Conservation (phyloP, 2,113 vertebrate genomes). For the Misgurnus anguillicaudatus region DNA sequence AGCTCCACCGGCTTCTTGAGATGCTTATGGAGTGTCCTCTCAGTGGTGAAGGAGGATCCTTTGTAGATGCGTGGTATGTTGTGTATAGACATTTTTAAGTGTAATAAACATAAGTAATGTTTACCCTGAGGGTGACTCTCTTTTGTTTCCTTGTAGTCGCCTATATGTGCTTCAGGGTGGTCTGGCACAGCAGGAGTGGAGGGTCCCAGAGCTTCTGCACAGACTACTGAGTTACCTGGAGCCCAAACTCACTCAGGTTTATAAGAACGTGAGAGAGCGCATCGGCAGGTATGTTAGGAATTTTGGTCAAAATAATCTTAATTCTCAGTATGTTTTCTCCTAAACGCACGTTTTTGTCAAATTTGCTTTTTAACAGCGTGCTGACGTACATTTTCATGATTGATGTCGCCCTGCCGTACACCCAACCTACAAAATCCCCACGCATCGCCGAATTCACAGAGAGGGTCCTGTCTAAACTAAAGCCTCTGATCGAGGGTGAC, state of each 20-base stretch:
- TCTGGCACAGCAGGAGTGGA: slow-evolving; percentile 96
- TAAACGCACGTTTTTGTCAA: not conserved
- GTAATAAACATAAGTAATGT: not conserved
- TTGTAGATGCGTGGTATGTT: slow-evolving; percentile 91
- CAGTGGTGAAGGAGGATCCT: slow-evolving; percentile 92
- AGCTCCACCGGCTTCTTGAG: slow-evolving; percentile 95
- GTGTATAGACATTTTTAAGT: not conserved
- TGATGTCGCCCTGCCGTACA: slow-evolving; percentile 92
- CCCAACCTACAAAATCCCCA: slow-evolving; percentile 86
- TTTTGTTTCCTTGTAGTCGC: slow-evolving; percentile 70
- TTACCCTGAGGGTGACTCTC: not conserved
- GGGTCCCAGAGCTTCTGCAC: slow-evolving; percentile 91
- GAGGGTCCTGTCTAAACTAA: slow-evolving; percentile 84
- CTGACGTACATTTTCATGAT: slow-evolving; percentile 99
- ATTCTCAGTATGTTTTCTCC: not conserved
- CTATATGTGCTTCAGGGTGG: slow-evolving; percentile 95
- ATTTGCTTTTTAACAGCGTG: slow-evolving; percentile 76
- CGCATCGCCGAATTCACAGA: slow-evolving; percentile 87
- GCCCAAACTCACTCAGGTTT: slow-evolving; percentile 96
- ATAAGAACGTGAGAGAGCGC: slow-evolving; percentile 95
- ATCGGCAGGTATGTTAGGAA: slow-evolving; percentile 88
- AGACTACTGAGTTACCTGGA: slow-evolving; percentile 90
- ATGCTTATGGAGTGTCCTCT: slow-evolving; percentile 91
- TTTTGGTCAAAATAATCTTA: not conserved
- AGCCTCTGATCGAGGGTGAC: slow-evolving; percentile 89